phyloP scores from a whole-genome alignment of 92 coral and sea anemone species.

The Phenganax subtilis region DNA sequence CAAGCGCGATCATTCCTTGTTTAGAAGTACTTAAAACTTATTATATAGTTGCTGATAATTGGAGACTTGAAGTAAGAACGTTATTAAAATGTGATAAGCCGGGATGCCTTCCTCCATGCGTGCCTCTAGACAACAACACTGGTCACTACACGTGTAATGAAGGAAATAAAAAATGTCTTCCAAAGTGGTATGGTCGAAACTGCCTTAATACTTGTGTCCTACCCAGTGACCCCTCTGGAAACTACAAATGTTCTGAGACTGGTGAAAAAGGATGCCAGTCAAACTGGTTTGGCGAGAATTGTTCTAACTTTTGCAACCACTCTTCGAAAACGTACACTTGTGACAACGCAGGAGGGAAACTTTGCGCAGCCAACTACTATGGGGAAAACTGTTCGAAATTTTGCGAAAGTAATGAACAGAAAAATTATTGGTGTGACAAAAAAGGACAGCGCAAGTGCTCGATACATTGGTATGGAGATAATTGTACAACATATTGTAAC shows the following conservation, averaged over 20 bases:
- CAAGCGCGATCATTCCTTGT: neutral
- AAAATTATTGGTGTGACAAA: constrained; percentile 38
- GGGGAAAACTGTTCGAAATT: constrained; percentile 42
- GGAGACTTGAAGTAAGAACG: neutral
- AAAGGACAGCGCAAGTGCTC: constrained; percentile 46
- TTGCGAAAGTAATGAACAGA: neutral
- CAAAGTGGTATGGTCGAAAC: constrained; percentile 44
- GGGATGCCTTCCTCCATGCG: constrained; percentile 22
- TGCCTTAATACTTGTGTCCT: constrained; percentile 20
- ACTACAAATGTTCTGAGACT: too few relatives aligned
- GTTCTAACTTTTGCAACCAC: constrained; percentile 45
- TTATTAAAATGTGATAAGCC: neutral
- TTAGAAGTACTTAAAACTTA: neutral
- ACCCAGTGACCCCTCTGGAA: constrained; percentile 8
- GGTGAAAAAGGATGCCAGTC: constrained; percentile 56
- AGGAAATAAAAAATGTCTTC: constrained; percentile 22
- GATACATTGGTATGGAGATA: constrained; percentile 62
- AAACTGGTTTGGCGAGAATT: constrained; percentile 67
- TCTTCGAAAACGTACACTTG: neutral
- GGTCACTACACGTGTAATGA: constrained; percentile 35
- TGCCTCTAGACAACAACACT: constrained; percentile 24
- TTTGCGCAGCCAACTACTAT: constrained; percentile 56
- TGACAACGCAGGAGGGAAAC: constrained; percentile 4
- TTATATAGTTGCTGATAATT: neutral
- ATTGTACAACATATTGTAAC: constrained; percentile 6